Percentiles rank a stretch among this genome's conserved stretches.
phyloP scores from a whole-genome alignment of 2,797 vertebrate genomes.

The Carduelis carduelis region DNA sequence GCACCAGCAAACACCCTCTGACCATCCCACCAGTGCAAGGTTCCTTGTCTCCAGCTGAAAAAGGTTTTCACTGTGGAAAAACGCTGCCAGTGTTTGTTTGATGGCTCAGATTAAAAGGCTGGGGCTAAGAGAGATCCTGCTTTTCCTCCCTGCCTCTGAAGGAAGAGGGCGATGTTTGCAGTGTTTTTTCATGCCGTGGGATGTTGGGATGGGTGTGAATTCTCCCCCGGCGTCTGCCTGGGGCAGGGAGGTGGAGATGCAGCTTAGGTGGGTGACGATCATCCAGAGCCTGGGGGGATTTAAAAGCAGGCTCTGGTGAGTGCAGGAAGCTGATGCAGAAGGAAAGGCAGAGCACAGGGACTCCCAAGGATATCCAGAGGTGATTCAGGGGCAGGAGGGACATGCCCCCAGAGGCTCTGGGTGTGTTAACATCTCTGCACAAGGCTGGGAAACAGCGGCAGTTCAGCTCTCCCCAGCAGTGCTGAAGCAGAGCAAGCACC shows the following conservation, averaged over 20 bases:
- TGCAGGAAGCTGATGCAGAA: fast-evolving
- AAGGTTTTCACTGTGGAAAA: neutral
- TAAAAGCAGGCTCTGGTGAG: neutral
- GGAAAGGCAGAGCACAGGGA: neutral
- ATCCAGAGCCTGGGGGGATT: neutral
- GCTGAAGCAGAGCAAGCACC: neutral
- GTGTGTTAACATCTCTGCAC: neutral
- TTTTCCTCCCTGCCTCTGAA: neutral
- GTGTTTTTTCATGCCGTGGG: neutral
- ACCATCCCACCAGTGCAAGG: neutral
- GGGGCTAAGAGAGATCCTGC: neutral
- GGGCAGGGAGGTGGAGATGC: neutral
- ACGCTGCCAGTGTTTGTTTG: neutral
- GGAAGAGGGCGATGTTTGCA: neutral
- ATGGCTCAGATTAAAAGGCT: neutral
- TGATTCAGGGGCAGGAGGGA: neutral
- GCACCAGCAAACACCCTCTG: neutral
- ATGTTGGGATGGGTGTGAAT: neutral
- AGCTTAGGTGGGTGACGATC: neutral
- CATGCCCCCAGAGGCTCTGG: fast-evolving
- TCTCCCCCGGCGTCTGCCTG: neutral
- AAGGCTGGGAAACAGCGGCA: neutral
- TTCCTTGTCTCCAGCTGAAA: neutral
- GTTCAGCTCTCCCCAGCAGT: neutral
- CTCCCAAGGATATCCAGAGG: fast-evolving